A percentile compares a stretch with the other conserved stretches of the same genome.
These are phyloP conservation scores for Agriopis aurantiaria DNA, from an alignment of 2,888 invertebrate genomes.

Conservation along the genomic window DNA sequence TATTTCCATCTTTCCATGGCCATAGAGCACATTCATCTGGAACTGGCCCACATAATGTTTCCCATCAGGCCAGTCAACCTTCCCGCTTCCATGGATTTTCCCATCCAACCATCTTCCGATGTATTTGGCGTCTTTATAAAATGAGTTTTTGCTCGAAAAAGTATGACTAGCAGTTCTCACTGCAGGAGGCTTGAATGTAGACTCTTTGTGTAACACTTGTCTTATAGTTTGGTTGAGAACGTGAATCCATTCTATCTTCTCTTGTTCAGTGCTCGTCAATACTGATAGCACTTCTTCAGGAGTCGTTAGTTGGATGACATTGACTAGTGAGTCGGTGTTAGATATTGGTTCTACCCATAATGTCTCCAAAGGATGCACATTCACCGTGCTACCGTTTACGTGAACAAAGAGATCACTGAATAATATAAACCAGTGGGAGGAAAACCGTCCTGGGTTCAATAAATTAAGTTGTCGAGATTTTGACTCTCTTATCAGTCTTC, in stretches of 20 bases:
- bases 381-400: conserved; percentile 88
- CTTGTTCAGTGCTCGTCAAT: conserved; percentile 88
- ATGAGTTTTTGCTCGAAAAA: conserved; percentile 89
- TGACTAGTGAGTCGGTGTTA: conserved; percentile 88
- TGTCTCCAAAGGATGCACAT: conserved; percentile 89
- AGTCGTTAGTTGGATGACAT: conserved; percentile 89
- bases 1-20: conserved; percentile 90
- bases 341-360: conserved; percentile 92
- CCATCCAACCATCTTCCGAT: conserved; percentile 93
- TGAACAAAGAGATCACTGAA: conserved; percentile 94
- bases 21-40: conserved; percentile 90
- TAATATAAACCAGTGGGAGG: conserved; percentile 92
- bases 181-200: conserved; percentile 89
- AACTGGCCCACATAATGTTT: conserved; percentile 93
- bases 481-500: conserved; percentile 93
- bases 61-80: conserved; percentile 93
- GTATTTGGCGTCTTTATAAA: conserved; percentile 92
- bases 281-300: conserved; percentile 93
- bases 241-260: conserved; percentile 93
- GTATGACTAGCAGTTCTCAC: conserved; percentile 90
- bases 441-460: conserved; percentile 90
- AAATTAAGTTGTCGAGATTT: conserved; percentile 89
- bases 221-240: conserved; percentile 91
- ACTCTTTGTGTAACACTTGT: conserved; percentile 87
- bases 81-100: conserved; percentile 93